Evolutionary conservation across 2,797 vertebrate genomes (phyloP), one percentile per base, ranked within the genome.

Genomic region (Tauraco hartlaubi): DNA sequence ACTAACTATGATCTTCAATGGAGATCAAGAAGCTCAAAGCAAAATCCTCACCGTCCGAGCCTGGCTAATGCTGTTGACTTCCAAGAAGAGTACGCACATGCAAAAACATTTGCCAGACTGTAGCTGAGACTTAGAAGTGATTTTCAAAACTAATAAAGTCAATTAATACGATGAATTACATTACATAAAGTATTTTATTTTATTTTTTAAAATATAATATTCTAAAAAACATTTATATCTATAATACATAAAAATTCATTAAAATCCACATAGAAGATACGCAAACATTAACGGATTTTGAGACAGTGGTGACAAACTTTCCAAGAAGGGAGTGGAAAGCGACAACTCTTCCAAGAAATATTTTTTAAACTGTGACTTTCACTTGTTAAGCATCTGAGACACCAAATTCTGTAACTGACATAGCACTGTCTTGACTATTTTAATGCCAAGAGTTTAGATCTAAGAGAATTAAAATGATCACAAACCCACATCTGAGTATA

Each of bases 121-220:
- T 6, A 76, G 49, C 9, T 56, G 87, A 82, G 72, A 76, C 26
- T 49, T 76, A 75, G 31, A 79, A 83, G 3, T 19, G 2, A 87
- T 78, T 64, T 74, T 77, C 52, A 85, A 80, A 94, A 89, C 67
- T 17, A 59, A 78, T 37, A 11, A 48, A 88, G 28, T 35, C 31
- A 79, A 82, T n/a, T 20, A 49, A 29, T n/a, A 69, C 7, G 3
- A 61, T n/a, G 33, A 48, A 37, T 55, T 58, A 67, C 6, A 79
- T 41, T 31, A 48, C 12, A 96, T 11, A 73, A 83, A 88, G 4
- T 39, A 35, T 28, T 96, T 96, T 96, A 96, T 94, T 97, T 86
- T 55, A 11, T 59, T 62, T 33, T 69, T 81, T n/a, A 0, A 7
- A 93, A 89, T 58, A 80, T 10, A 89, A 29, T 23, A 48, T 51